Base-by-base conservation (phyloP, 2,888 invertebrate species). In the Zeuzera pyrina region DNA sequence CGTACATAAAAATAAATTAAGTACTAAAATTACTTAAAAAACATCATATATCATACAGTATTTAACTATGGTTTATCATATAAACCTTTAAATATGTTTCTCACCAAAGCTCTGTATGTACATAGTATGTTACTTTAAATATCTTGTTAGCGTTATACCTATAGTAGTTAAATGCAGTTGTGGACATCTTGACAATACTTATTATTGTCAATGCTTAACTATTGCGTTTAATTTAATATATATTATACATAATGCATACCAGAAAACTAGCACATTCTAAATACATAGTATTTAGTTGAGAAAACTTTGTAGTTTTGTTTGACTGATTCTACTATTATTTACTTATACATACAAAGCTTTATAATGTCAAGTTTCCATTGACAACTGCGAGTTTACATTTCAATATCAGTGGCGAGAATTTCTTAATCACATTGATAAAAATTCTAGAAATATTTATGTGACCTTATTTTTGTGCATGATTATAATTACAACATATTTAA, bases 1-100 rank as follows among this genome's bases (percentile, higher is more conserved):
- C 61, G 58, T 67, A 70, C 60, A 56, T 64, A 63, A 66, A 60
- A 76, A 77, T 78, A 76, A 77, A 68, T 78, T 79, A 79, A 77
- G 74, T 78, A 77, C 78, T 71, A 71, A 70, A 55, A 56, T 57
- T 62, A 56, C 57, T 54, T 57, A 53, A 65, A 63, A 61, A 64
- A 58, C 40, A 59, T 49, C 55, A 55, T 69, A 63, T 67, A 63
- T 57, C 38, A 57, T 65, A 66, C 62, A 67, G 47, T 42, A 47
- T 56, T n/a, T 65, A 58, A 49, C 53, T 57, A 60, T 36, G 73
- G 76, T 74, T 71, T 73, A 79, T 81, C 55, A 59, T 55, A 78
- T 78, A 78, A 79, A 79, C 77, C 72, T 42, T 53, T 53, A 22
- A 47, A 49, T 33, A 12, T 33, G 29, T 30, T 34, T 31, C 34